Evolutionary conservation across 1,140 invertebrate genomes (phyloP), one percentile per base, ranked within the genome.

Genomic region (Rhagoletis pomonella): DNA sequence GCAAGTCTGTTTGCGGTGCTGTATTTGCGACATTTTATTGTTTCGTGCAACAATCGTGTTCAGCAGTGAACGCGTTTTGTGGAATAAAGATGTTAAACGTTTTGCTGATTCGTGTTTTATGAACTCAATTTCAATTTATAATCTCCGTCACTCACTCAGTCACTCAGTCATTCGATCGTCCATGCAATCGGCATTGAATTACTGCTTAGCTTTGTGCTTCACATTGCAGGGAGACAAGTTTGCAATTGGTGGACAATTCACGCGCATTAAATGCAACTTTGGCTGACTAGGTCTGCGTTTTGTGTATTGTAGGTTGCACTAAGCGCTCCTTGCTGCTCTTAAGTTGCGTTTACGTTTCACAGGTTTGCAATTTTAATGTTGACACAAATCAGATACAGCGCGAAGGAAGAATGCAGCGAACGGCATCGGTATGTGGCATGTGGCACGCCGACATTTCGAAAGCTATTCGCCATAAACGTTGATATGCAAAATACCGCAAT

Each of bases 91-190:
- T 92, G 91, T 92, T 92, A 92, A 92, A 92, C 90, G 91, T 92
- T 92, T 92, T 91, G 91, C 90, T 91, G 91, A 91, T 91, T 92
- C 91, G 90, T 92, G 91, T 92, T 92, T 92, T 92, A 92, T 92
- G 91, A 92, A 92, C 91, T 92, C 91, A 92, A 92, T 92, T 92
- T 91, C 91, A 92, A 92, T 92, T 92, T 92, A 91, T 91, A 91
- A 91, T 91, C 91, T 91, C 89, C 88, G 91, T 89, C 90, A 90
- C 91, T 91, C 91, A 81, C 91, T 91, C 91, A 92, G 88, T 81
- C 91, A 81, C 91, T 91, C 91, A 92, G 88, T 81, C 73, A 55
- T 81, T 81, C 73, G 47, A 19, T 81, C 19, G 47, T 55, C 55
- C 47, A 19, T 6, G 6, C 55, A 62, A 85, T 85, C 58, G 59